Base-by-base conservation (phyloP, 2,888 invertebrate genomes). In the Drosophila pegasa region DNA sequence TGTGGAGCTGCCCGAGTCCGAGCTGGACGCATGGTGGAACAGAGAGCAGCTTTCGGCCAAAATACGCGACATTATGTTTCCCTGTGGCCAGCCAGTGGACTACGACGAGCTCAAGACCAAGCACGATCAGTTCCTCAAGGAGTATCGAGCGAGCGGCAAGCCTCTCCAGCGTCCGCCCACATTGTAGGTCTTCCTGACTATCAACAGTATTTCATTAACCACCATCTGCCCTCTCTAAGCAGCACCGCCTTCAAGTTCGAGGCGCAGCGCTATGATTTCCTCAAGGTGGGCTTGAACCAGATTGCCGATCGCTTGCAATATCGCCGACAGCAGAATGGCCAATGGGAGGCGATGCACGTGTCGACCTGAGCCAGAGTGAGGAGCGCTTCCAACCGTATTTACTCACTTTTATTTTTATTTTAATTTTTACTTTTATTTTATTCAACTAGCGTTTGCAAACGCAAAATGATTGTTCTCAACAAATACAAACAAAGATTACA, bases 271-370 rank as follows among this genome's bases (percentile, higher is more conserved):
- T 90, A 91, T 85, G 92, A 92, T 43, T 92, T 92, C 55, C 88
- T 91, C n/a, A 90, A 89, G 38, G 75, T 84, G 4, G 80, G 83
- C 31, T 9, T 47, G 2, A 68, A 74, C 10, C 64, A 80, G 54
- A 89, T 92, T 18, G 91, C 90, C n/a, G 92, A 92, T 76, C 87
- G 92, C 16, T 65, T 92, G 10, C 87, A 91, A 47, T 92, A 91
- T 62, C 84, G 86, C 4, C 72, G 12, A 29, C 54, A 63, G 10
- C 16, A 37, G 6, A 43, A 62, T 45, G 74, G 71, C 0, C 14
- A 68, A 37, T 92, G 92, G 92, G 45, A 70, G 3, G 50, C 76
- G 16, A 78, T 84, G 67, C 92, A 91, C 65, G 90, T 92, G 18
- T 71, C 87, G 51, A 83, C 90, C 20, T 91, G 76, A 51, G 8